Evolutionary conservation across 2,888 invertebrate genomes (phyloP).

Genomic region (Meiosimyza decipiens): DNA sequence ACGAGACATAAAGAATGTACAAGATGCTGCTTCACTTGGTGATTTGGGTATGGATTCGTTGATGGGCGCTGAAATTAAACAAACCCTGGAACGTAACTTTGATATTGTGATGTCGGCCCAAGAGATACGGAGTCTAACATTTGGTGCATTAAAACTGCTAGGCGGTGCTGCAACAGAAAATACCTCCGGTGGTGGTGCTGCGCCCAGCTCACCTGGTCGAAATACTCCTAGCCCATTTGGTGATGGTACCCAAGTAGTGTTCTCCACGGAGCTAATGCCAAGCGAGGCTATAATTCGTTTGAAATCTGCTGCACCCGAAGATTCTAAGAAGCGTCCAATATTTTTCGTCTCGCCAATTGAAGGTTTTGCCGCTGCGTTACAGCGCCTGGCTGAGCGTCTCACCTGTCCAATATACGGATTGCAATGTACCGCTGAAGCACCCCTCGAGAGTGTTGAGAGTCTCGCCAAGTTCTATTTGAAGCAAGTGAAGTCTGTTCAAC

Average conservation of each 20-base stretch:
- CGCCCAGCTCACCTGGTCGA: slow-evolving; percentile 48
- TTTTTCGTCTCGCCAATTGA: slow-evolving; percentile 89
- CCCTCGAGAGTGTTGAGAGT: slow-evolving; percentile 76
- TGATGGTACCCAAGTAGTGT: slow-evolving; percentile 70
- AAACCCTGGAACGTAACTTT: slow-evolving; percentile 91
- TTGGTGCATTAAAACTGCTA: slow-evolving; percentile 76
- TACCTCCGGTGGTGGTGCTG: slow-evolving; percentile 41
- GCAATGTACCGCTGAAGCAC: slow-evolving; percentile 84
- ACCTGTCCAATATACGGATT: slow-evolving; percentile 86
- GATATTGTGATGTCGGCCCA: slow-evolving; percentile 91
- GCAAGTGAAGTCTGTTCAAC: slow-evolving; percentile 81
- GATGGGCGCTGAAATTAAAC: slow-evolving; percentile 99
- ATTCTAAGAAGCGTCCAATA: slow-evolving; percentile 68
- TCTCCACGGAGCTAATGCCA: slow-evolving; percentile 79
- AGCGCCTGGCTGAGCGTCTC: slow-evolving; percentile 77
- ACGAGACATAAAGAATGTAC: slow-evolving; percentile 84
- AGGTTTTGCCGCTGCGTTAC: slow-evolving; percentile 81
- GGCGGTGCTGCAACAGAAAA: slow-evolving; percentile 47
- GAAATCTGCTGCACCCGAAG: slow-evolving; percentile 67
- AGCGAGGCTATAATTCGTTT: slow-evolving; percentile 77
- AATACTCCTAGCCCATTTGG: slow-evolving; percentile 62
- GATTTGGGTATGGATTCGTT: slow-evolving; percentile 98
- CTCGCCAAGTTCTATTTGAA: slow-evolving; percentile 79
- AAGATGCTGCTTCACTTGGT: slow-evolving; percentile 81
- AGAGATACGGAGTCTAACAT: slow-evolving; percentile 88